A percentile compares a stretch with the other conserved stretches of the same genome.
Conservation (phyloP, 2,797 vertebrate genomes). For the Arctocebus calabarensis region DNA sequence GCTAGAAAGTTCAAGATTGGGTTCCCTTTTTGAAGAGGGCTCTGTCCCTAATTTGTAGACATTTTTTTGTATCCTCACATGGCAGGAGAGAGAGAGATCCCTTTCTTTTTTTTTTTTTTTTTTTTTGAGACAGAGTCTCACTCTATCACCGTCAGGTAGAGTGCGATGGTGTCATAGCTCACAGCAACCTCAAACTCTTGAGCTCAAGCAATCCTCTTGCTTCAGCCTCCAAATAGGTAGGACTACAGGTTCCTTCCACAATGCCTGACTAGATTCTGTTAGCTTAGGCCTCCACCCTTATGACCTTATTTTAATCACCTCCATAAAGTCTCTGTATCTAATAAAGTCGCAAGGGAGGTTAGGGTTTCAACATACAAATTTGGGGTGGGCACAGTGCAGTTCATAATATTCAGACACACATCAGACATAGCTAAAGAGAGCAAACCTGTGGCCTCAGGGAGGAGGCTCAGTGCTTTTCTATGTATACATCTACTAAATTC, state of each 20-base stretch:
- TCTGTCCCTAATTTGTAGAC: not conserved
- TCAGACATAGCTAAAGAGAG: not conserved
- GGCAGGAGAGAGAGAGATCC: not conserved
- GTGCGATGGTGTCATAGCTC: no score
- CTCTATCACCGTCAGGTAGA: no score
- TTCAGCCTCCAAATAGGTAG: no score
- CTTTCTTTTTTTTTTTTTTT: not conserved
- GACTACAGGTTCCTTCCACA: no score
- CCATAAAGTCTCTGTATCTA: not conserved
- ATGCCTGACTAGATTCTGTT: not conserved
- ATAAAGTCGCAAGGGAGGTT: not conserved
- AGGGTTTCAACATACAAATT: constrained; percentile 32
- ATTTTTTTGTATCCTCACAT: not conserved
- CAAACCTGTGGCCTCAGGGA: not conserved
- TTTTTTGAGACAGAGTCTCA: no score
- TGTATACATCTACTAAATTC: not conserved
- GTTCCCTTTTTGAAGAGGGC: not conserved
- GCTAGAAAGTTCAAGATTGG: not conserved
- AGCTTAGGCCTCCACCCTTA: not conserved
- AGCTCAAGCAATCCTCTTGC: no score
- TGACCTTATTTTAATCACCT: constrained; percentile 1
- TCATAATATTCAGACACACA: not conserved
- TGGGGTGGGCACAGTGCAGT: not conserved
- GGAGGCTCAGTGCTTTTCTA: not conserved
- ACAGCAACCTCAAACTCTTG: no score